Percentiles rank a stretch among this genome's conserved stretches.
These are phyloP conservation scores for Spilarctia lutea DNA, from an alignment of 2,888 invertebrate species.

Conservation along the genomic window DNA sequence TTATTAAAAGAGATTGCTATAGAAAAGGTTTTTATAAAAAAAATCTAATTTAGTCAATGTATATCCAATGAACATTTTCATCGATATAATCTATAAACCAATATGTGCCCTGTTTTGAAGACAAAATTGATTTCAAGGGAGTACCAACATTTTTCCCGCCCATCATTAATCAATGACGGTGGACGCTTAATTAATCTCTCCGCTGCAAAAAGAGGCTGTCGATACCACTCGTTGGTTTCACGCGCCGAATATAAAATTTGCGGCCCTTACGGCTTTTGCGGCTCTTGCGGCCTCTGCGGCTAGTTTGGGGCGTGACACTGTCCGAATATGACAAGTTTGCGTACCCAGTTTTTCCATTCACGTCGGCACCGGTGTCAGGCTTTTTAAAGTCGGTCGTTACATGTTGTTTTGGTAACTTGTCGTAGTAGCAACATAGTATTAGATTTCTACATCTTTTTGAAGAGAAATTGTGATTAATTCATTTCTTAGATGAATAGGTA, in stretches of 20 bases:
- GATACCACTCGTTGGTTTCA: slow-evolving; percentile 59
- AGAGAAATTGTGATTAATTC: not conserved
- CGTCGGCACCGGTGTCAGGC: slow-evolving; percentile 1
- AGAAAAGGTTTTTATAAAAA: not conserved
- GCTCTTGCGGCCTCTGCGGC: not conserved
- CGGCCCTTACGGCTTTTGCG: not conserved
- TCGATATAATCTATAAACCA: slow-evolving; percentile 16
- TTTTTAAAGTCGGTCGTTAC: slow-evolving; percentile 12
- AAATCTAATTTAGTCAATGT: not conserved
- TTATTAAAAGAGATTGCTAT: not conserved
- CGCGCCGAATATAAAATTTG: slow-evolving; percentile 46
- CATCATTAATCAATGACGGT: slow-evolving; percentile 68
- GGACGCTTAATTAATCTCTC: slow-evolving; percentile 73
- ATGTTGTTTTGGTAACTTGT: slow-evolving; percentile 3
- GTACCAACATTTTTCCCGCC: slow-evolving; percentile 61
- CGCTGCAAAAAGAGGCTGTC: slow-evolving; percentile 68
- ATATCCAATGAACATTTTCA: not conserved
- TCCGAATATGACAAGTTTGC: slow-evolving; percentile 12
- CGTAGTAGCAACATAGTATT: not conserved
- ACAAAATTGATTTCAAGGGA: slow-evolving; percentile 65
- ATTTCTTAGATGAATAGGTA: not conserved
- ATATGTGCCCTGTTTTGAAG: slow-evolving; percentile 37
- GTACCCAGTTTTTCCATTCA: slow-evolving; percentile 21
- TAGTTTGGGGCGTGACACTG: slow-evolving; percentile 20
- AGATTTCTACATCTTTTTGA: slow-evolving; percentile 7